Conservation (phyloP, 2,888 invertebrate species). For the Seira sanloemensis region DNA sequence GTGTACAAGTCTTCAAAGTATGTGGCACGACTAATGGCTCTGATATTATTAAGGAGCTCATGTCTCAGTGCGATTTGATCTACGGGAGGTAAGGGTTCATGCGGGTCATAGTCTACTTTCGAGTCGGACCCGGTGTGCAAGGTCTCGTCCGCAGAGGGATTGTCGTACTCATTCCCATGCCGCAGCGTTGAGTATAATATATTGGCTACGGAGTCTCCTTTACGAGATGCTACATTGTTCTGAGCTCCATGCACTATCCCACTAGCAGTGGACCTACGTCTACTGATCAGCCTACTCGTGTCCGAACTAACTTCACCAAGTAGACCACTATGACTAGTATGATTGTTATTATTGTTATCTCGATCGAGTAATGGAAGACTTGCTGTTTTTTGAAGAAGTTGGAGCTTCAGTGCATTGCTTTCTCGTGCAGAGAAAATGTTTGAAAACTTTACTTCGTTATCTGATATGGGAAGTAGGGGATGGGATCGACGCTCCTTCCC, state of each 20-base stretch:
- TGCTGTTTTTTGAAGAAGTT: slow-evolving; percentile 56
- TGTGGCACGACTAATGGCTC: slow-evolving; percentile 71
- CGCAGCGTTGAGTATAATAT: slow-evolving; percentile 62
- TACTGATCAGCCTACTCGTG: slow-evolving; percentile 1
- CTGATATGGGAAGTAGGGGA: slow-evolving; percentile 24
- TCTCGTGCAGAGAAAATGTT: slow-evolving; percentile 67
- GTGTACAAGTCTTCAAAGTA: slow-evolving; percentile 69
- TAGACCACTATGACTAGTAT: slow-evolving; percentile 17
- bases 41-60: slow-evolving; percentile 71
- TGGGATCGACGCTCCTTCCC: background rate
- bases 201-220: slow-evolving; percentile 61
- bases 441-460: slow-evolving; percentile 67
- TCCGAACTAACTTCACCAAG: slow-evolving; percentile 11
- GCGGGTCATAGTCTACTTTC: slow-evolving; percentile 67
- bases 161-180: slow-evolving; percentile 53
- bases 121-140: slow-evolving; percentile 63
- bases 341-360: background rate
- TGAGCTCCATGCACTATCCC: slow-evolving; percentile 47
- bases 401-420: slow-evolving; percentile 66
- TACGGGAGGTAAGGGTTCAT: slow-evolving; percentile 61
- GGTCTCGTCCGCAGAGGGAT: slow-evolving; percentile 56
- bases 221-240: slow-evolving; percentile 1
- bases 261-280: slow-evolving; percentile 51
- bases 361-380: slow-evolving; percentile 49
- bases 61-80: slow-evolving; percentile 70